phyloP scores from a whole-genome alignment of 2,797 vertebrate species.

The Catamblyrhynchus diadema region DNA sequence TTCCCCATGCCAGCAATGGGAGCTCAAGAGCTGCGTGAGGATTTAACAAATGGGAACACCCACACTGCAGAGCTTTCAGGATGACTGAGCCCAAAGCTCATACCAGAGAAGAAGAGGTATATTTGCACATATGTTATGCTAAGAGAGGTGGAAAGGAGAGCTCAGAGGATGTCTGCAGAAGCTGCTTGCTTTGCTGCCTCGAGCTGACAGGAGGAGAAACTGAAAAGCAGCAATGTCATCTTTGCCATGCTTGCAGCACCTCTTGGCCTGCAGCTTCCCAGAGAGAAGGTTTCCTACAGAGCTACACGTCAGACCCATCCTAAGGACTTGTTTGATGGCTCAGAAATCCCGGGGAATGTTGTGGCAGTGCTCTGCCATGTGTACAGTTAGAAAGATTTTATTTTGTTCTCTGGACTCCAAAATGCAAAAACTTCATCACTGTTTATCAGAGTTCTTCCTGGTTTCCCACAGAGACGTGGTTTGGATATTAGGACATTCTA shows the following conservation, averaged over 20 bases:
- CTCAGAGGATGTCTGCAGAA: neutral
- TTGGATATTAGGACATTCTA: neutral
- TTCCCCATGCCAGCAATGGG: neutral
- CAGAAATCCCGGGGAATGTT: neutral
- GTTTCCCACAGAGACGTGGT: neutral
- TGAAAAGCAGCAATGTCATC: neutral
- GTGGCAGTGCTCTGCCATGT: fast-evolving
- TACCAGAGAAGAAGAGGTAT: neutral
- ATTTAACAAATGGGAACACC: neutral
- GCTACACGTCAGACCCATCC: fast-evolving
- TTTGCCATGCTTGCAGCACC: neutral
- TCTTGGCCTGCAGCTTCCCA: neutral
- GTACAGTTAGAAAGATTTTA: neutral
- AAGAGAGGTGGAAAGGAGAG: neutral
- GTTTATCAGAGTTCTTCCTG: neutral
- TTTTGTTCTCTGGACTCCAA: neutral
- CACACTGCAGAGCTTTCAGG: neutral
- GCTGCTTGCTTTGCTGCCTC: neutral
- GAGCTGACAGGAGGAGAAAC: neutral
- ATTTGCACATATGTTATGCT: neutral
- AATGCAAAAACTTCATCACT: neutral
- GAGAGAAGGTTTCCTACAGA: neutral
- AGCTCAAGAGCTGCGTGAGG: neutral
- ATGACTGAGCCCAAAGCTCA: neutral
- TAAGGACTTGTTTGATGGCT: neutral